phyloP scores from a whole-genome alignment of 2,113 vertebrate genomes.

The Microcebus griseorufus region DNA sequence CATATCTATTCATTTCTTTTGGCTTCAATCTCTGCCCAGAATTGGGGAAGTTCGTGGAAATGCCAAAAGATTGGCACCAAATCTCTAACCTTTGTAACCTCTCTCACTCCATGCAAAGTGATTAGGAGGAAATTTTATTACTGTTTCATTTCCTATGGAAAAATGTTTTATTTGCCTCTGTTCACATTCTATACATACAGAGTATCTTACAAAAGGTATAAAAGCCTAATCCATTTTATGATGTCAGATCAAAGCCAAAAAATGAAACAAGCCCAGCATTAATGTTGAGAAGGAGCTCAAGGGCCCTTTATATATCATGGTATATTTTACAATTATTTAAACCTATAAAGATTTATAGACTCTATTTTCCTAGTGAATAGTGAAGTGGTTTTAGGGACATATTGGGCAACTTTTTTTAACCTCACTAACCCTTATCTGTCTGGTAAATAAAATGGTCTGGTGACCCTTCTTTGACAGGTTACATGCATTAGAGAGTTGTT shows the following conservation, averaged over 20 bases:
- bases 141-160: not conserved
- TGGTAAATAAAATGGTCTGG: not conserved
- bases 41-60: not conserved
- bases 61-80: not conserved
- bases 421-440: not conserved
- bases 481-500: not conserved
- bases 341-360: not conserved
- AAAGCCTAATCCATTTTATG: not conserved
- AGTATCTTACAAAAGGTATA: not conserved
- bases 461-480: not conserved
- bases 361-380: not conserved
- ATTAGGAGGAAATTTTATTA: not conserved
- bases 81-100: not conserved
- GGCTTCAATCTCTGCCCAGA: not conserved
- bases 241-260: not conserved
- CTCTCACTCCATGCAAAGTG: not conserved
- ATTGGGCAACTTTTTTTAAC: not conserved
- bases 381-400: not conserved
- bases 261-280: not conserved
- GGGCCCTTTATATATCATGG: not conserved
- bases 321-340: not conserved
- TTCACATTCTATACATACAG: not conserved
- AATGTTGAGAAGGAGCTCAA: not conserved
- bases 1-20: not conserved
- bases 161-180: not conserved